A percentile compares a stretch with the other conserved stretches of the same genome.
phyloP scores from a whole-genome alignment of 2,888 invertebrate genomes.

The Busseola fusca region DNA sequence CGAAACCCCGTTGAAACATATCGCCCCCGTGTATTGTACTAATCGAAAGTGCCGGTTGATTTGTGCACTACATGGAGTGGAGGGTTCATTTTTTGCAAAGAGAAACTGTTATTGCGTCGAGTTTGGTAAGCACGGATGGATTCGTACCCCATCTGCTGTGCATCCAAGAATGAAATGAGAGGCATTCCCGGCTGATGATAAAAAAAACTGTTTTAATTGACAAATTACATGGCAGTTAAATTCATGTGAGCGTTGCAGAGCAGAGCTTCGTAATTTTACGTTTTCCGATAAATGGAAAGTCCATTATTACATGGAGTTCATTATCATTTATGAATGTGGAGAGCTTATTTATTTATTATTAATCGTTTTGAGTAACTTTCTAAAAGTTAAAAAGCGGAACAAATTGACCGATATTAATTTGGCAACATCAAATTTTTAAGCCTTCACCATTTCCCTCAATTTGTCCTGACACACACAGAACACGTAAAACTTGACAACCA shows the following conservation, averaged over 20 bases:
- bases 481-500: constrained; percentile 31
- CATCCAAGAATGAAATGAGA: constrained; percentile 46
- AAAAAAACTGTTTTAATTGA: constrained; percentile 44
- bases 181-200: constrained; percentile 34
- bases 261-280: constrained; percentile 15
- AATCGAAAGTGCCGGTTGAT: constrained; percentile 59
- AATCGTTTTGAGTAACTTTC: no score
- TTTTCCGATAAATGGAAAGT: constrained; percentile 11
- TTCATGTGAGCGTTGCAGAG: constrained; percentile 10
- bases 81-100: constrained; percentile 43
- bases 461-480: constrained; percentile 39
- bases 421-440: constrained; percentile 1
- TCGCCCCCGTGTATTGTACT: constrained; percentile 53
- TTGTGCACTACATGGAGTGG: constrained; percentile 46
- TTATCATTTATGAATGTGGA: constrained; percentile 3
- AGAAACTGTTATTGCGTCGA: constrained; percentile 14
- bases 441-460: constrained; percentile 20
- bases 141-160: constrained; percentile 13
- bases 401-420: background rate
- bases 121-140: constrained; percentile 30
- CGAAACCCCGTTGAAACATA: constrained; percentile 54
- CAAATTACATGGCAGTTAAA: constrained; percentile 33
- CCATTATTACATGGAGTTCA: constrained; percentile 25
- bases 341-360: background rate
- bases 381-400: background rate